Conservation (phyloP, 1,140 invertebrate species). For the Eubasilissa regina region DNA sequence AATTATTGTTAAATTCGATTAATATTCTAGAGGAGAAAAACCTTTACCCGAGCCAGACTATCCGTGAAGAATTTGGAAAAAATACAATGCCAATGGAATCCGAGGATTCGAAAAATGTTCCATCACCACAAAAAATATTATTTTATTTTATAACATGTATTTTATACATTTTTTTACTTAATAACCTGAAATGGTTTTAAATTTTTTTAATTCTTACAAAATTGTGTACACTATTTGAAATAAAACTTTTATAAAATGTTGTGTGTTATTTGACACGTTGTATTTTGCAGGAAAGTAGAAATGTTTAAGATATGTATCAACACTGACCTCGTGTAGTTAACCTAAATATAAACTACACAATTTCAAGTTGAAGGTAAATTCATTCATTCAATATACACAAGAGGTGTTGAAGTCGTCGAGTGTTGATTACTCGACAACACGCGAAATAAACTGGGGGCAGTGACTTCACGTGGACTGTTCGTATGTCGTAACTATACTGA, state of each 20-base stretch:
- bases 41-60: not conserved
- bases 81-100: not conserved
- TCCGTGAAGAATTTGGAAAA: not conserved
- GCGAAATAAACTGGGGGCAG: not conserved
- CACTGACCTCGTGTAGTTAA: constrained; percentile 18
- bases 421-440: not conserved
- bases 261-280: not conserved
- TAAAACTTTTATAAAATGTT: not conserved
- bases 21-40: not conserved
- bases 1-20: not conserved
- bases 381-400: constrained; percentile 7
- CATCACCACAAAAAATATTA: too few species aligned
- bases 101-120: too few species aligned
- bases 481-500: too few species aligned
- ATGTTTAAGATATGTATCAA: not conserved
- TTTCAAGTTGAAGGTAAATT: constrained; percentile 42
- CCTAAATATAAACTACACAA: constrained; percentile 31
- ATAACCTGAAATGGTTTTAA: not conserved
- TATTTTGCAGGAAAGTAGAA: not conserved
- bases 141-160: not conserved
- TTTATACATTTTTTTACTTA: not conserved
- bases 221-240: not conserved
- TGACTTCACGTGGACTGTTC: too few species aligned
- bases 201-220: not conserved
- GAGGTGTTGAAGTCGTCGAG: too few species aligned